Base-by-base conservation (phyloP, 2,888 invertebrate genomes). In the Pycnomerus fuliginosus region DNA sequence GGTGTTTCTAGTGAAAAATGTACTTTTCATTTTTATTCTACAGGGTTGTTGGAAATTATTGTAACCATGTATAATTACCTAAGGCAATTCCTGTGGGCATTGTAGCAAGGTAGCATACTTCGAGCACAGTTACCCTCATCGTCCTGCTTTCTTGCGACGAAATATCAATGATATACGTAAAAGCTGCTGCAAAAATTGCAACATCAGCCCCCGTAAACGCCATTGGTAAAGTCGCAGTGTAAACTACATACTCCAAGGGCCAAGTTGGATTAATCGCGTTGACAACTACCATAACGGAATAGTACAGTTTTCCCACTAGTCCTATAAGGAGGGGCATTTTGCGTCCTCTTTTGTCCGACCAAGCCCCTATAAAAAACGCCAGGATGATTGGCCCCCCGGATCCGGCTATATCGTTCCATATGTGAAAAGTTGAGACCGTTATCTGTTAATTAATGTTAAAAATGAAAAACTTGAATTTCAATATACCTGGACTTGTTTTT, bases 41-140 rank as follows among this genome's bases (percentile, higher is more conserved):
- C n/a, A n/a, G n/a, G n/a, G n/a, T n/a, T n/a, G n/a, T n/a, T n/a
- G n/a, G n/a, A n/a, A n/a, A n/a, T n/a, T n/a, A n/a, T n/a, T n/a
- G n/a, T n/a, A n/a, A n/a, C n/a, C n/a, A n/a, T n/a, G n/a, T n/a
- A n/a, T n/a, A n/a, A 63, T 74, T 76, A 77, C 87, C 89, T 47
- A 87, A 62, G 15, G 87, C 85, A 3, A 89, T 82, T 27, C 94
- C 93, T 1, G 83, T 77, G 0, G 92, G 91, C 80, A 90, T 87
- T 0, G 93, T 86, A 40, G 84, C 80, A 54, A 93, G 78, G 62
- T 91, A 89, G 58, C 86, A 83, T 0, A 86, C 80, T 63, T 94
- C 93, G 38, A 93, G 69, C 33, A 94, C 81, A 0, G 90, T 87
- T 2, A 93, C 84, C 45, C 92, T 75, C 12, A 88, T 66, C 0